Evolutionary conservation across 2,888 invertebrate species (phyloP).

Genomic region (Plebejus argus): DNA sequence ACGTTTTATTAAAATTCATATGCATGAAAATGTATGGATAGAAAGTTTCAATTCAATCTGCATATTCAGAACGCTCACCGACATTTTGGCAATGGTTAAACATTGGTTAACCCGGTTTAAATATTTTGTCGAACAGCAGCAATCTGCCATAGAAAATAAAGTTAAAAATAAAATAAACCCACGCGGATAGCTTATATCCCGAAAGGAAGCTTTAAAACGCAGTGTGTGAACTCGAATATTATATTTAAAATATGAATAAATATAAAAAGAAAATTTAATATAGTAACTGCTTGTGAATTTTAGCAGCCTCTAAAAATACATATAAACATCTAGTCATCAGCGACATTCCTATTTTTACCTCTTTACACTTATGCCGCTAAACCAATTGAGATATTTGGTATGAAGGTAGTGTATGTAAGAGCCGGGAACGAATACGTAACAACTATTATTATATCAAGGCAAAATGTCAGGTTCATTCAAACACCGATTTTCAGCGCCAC

Average conservation of each 20-base stretch:
- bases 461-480: background rate
- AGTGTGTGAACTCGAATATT: background rate
- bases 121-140: background rate
- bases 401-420: too few species aligned
- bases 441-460: too few species aligned
- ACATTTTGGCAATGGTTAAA: constrained; percentile 20
- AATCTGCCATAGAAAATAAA: background rate
- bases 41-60: constrained; percentile 22
- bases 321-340: too few species aligned
- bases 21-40: constrained; percentile 13
- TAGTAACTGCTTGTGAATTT: too few species aligned
- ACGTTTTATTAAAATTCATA: constrained; percentile 10
- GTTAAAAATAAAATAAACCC: background rate
- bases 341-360: too few species aligned
- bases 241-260: background rate
- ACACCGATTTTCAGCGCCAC: background rate
- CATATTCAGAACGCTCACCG: constrained; percentile 15
- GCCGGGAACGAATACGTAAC: too few species aligned
- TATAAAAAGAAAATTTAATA: background rate
- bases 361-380: too few species aligned
- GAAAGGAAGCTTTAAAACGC: background rate
- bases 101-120: constrained; percentile 18
- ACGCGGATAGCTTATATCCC: background rate
- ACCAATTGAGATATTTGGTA: too few species aligned
- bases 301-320: too few species aligned